Evolutionary conservation across 2,113 vertebrate species (phyloP), one percentile per base, ranked within the genome.

Genomic region (Cavia porcellus): DNA sequence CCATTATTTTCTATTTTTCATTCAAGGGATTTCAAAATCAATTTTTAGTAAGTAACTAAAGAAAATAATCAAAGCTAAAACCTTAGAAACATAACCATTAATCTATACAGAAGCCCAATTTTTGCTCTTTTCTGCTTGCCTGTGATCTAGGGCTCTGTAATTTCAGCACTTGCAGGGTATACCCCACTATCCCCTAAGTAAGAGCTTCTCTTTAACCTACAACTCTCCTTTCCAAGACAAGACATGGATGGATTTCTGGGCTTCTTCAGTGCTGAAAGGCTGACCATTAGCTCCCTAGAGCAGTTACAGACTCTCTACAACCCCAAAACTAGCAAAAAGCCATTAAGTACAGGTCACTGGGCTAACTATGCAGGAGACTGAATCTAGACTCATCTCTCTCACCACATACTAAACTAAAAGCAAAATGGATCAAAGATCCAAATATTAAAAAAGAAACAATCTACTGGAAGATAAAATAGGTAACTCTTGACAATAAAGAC

Each of bases 21-120:
- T 62, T 93, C 61, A 93, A 86, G 0, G 89, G 66, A 96, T 93
- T 93, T 94, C 82, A 32, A 96, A 93, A 64, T 72, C 35, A 42
- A 82, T 28, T 87, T 97, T 74, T 70, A 93, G 87, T 35, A 88
- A 81, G 50, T 47, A 95, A 50, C 50, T 97, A 90, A 35, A 86
- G 20, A 93, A 97, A 45, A 9, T 6, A 93, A 52, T 52, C 50
- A 52, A 94, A 91, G 55, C 5, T 55, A 59, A 91, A 96, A 42
- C 7, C 75, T 52, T 50, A 68, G 35, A 62, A 62, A 35, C n/a
- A 87, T 38, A 96, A 22, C 68, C 47, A 95, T 20, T 64, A 80
- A 42, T 72, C 84, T 94, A 4, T 57, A 86, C 0, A 95, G 50
- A 95, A 87, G 45, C 32, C 57, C 28, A 86, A 7, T 92, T 95